Conservation (phyloP, 2,797 vertebrate genomes). For the Chelmon rostratus region DNA sequence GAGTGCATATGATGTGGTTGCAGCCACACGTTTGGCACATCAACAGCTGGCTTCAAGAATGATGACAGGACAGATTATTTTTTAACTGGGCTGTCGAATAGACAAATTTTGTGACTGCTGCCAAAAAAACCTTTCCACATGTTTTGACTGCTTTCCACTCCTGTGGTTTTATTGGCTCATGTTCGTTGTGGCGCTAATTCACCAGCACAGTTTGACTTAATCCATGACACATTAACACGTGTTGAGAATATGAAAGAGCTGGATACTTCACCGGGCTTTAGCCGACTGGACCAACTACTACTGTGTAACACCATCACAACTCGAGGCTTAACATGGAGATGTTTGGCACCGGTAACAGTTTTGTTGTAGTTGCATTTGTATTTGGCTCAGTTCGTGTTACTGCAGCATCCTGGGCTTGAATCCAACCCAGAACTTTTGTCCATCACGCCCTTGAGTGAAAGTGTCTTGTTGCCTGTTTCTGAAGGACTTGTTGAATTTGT, state of each 20-base stretch:
- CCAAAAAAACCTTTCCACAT: neutral
- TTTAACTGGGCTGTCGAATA: constrained; percentile 15
- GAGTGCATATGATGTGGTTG: neutral
- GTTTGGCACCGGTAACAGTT: constrained; percentile 20
- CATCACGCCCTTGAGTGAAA: constrained; percentile 1
- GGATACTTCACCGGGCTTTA: constrained; percentile 17
- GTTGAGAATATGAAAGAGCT: constrained; percentile 21
- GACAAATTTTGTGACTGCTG: constrained; percentile 17
- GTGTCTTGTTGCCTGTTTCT: constrained; percentile 6
- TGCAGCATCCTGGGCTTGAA: constrained; percentile 27
- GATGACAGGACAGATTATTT: constrained; percentile 36
- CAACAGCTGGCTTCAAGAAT: neutral
- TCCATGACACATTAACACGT: constrained; percentile 22
- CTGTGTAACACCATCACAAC: neutral
- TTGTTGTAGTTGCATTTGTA: constrained; percentile 20
- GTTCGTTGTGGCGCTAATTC: constrained; percentile 14
- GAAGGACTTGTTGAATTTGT: neutral
- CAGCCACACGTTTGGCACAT: neutral
- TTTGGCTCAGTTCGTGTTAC: constrained; percentile 14
- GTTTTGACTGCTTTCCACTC: neutral
- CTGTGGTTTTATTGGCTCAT: constrained; percentile 14
- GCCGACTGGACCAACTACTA: constrained; percentile 5
- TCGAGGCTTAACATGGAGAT: neutral
- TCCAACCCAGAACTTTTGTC: constrained; percentile 20
- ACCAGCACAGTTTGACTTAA: constrained; percentile 20